phyloP scores from a whole-genome alignment of 2,113 vertebrate genomes.

The Muntiacus muntjak region DNA sequence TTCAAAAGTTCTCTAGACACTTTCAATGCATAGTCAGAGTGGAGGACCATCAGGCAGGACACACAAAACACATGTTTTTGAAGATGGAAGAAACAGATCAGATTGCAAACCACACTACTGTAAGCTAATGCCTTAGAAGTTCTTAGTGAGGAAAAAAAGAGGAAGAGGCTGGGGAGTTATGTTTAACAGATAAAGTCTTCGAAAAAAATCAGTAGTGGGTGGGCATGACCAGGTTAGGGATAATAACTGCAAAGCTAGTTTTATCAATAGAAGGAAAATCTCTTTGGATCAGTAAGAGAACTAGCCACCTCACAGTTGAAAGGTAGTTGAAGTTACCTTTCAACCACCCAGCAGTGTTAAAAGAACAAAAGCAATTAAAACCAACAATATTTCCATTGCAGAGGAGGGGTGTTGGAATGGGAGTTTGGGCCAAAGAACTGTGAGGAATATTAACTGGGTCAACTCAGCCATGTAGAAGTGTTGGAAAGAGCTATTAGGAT shows the following conservation, averaged over 20 bases:
- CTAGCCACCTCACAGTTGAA: background rate
- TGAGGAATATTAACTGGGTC: background rate
- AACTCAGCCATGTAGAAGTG: background rate
- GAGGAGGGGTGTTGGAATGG: background rate
- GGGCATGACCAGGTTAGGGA: background rate
- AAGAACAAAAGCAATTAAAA: conserved; percentile 32
- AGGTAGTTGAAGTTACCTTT: background rate
- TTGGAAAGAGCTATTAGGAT: conserved; percentile 45
- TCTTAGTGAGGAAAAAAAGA: background rate
- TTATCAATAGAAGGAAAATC: background rate
- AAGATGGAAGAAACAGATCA: background rate
- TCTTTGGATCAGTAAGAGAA: background rate
- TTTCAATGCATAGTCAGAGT: background rate
- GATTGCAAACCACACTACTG: background rate
- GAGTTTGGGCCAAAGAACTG: background rate
- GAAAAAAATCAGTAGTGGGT: background rate
- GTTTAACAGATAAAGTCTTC: background rate
- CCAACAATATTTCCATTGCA: background rate
- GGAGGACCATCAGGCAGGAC: background rate
- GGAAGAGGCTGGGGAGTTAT: background rate
- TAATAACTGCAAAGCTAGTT: background rate
- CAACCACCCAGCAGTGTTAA: background rate
- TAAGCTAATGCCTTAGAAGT: background rate
- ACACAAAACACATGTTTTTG: background rate
- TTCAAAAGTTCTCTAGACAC: background rate